A percentile compares a stretch with the other conserved stretches of the same genome.
phyloP scores from a whole-genome alignment of 2,888 invertebrate species.

The Mesorhabditis belari region DNA sequence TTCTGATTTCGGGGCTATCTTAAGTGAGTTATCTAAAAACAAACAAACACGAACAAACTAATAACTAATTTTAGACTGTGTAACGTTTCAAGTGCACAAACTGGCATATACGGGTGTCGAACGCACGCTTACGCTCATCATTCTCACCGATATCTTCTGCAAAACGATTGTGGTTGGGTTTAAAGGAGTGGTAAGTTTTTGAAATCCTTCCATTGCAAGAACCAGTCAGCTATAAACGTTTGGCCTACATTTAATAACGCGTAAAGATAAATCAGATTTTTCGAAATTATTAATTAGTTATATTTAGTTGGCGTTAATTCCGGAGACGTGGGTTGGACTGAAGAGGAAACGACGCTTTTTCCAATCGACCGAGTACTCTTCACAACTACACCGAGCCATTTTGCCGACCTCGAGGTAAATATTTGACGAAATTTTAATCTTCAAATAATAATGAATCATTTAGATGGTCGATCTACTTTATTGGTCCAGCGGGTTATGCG shows the following conservation, averaged over 20 bases:
- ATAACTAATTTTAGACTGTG: background rate
- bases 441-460: no score
- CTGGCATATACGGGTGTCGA: background rate
- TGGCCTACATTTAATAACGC: no score
- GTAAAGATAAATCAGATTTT: no score
- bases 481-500: background rate
- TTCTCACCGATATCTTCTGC: background rate
- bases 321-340: background rate
- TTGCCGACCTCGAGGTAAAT: background rate
- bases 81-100: background rate
- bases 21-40: no score
- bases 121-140: background rate
- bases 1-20: no score
- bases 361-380: constrained; percentile 14
- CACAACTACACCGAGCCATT: constrained; percentile 3
- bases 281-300: background rate
- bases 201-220: no score
- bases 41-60: no score
- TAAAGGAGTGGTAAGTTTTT: background rate
- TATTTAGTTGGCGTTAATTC: background rate
- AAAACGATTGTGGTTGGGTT: background rate
- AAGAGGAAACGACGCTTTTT: constrained; percentile 7
- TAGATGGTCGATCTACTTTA: background rate
- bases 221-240: no score
- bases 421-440: no score